A percentile compares a stretch with the other conserved stretches of the same genome.
phyloP scores from a whole-genome alignment of 2,888 invertebrate genomes.

The Papilio protenor region DNA sequence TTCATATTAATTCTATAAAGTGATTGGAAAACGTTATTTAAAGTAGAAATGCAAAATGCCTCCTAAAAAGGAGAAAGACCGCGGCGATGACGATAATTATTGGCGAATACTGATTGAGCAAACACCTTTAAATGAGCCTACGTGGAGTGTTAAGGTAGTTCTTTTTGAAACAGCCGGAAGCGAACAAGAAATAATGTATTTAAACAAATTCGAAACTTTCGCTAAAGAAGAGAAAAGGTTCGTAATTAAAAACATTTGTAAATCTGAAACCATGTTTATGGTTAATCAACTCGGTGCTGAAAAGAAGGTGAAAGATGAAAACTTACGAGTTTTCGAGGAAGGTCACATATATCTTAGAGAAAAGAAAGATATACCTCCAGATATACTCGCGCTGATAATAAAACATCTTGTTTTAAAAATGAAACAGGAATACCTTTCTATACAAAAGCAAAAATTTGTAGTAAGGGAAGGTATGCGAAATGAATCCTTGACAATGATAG shows the following conservation, averaged over 20 bases:
- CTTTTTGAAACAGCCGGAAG: slow-evolving; percentile 73
- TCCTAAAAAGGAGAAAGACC: slow-evolving; percentile 65
- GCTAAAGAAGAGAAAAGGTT: slow-evolving; percentile 74
- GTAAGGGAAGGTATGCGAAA: slow-evolving; percentile 70
- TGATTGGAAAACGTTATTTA: not conserved
- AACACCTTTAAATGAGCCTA: slow-evolving; percentile 63
- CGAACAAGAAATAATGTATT: slow-evolving; percentile 74
- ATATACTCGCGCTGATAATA: slow-evolving; percentile 71
- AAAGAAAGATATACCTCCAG: slow-evolving; percentile 73
- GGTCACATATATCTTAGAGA: slow-evolving; percentile 71
- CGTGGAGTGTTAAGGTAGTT: slow-evolving; percentile 71
- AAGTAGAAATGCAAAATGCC: slow-evolving; percentile 66
- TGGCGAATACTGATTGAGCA: slow-evolving; percentile 70
- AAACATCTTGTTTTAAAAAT: slow-evolving; percentile 76
- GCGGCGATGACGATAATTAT: slow-evolving; percentile 55
- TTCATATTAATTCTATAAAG: not conserved
- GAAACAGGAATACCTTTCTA: slow-evolving; percentile 75
- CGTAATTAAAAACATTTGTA: slow-evolving; percentile 77
- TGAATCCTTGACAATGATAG: slow-evolving; percentile 72
- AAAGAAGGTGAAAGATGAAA: slow-evolving; percentile 74
- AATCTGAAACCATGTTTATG: slow-evolving; percentile 79
- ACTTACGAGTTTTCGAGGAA: slow-evolving; percentile 74
- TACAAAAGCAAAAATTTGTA: slow-evolving; percentile 69
- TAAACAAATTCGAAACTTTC: slow-evolving; percentile 72
- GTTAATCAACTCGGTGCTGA: slow-evolving; percentile 77